Base-by-base conservation (phyloP, 2,797 vertebrate species). In the Alosa sapidissima region DNA sequence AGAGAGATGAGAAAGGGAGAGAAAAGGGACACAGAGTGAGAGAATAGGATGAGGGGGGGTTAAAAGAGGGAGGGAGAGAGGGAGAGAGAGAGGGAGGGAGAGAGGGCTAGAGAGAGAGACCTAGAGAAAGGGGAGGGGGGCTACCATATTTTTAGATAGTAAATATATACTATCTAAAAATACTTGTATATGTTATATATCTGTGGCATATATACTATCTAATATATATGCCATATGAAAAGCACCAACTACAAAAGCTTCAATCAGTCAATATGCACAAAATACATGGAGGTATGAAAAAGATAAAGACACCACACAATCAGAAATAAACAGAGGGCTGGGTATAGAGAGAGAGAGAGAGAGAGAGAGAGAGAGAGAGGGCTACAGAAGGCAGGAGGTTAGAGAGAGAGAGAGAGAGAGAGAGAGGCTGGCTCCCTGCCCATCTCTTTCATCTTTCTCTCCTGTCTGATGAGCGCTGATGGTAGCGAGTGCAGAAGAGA, bases 401-500 rank as follows among this genome's bases (percentile, higher is more conserved):
- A 28, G 28, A 28, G 28, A 28, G 28, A 24, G 60, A 24, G 16
- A 14, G 58, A 3, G 58, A 24, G 58, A n/a, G 58, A 6, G 5
- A 3, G n/a, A 8, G n/a, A n/a, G 58, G 36, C 65, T 75, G 68
- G 68, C 68, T 45, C 68, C 6, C 68, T 75, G 68, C 68, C 68
- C 68, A 75, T 75, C 68, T 75, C 68, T 75, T 75, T 75, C 33
- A 75, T 75, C 68, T 75, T 45, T 75, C 36, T 9, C 68, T 75
- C 68, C 68, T 75, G 68, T 75, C 68, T 75, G 55, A 65, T 58
- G 51, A 47, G 65, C 85, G 92, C 90, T 89, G 91, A 89, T 89
- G 88, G 91, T 89, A 89, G 91, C 36, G 68, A 75, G 36, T 2
- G 5, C 14, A 90, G 90, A 93, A 91, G 24, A 93, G 93, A 92